Evolutionary conservation across 2,113 vertebrate species (phyloP).

Genomic region (Odontesthes bonariensis): DNA sequence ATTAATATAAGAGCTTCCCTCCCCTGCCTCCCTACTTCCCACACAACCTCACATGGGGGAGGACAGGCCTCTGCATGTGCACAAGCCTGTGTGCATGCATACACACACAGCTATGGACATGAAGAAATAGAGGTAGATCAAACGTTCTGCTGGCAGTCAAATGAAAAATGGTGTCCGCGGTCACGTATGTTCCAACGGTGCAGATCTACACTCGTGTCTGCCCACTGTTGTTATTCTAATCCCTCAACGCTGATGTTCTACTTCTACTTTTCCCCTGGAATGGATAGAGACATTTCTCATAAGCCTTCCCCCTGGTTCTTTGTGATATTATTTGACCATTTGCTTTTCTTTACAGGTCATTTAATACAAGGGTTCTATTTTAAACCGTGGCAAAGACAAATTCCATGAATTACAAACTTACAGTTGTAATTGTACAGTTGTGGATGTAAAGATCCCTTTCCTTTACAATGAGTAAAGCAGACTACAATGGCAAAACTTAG

Average conservation of each 20-base stretch:
- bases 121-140: slow-evolving; percentile 64
- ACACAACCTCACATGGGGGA: slow-evolving; percentile 61
- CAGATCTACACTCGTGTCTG: slow-evolving; percentile 53
- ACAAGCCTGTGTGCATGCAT: slow-evolving; percentile 7
- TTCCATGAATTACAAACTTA: not conserved
- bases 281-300: not conserved
- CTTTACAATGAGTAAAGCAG: not conserved
- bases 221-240: slow-evolving; percentile 65
- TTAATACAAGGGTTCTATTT: slow-evolving; percentile 8
- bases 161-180: slow-evolving; percentile 51
- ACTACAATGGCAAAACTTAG: no score
- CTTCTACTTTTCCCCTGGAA: slow-evolving; percentile 44
- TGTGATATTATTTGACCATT: not conserved
- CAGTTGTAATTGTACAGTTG: no score
- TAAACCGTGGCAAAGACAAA: slow-evolving; percentile 4
- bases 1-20: slow-evolving; percentile 92
- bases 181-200: slow-evolving; percentile 60
- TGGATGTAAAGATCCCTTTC: not conserved
- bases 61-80: slow-evolving; percentile 48
- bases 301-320: not conserved
- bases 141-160: slow-evolving; percentile 35
- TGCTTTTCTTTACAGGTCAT: slow-evolving; percentile 19
- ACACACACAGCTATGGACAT: slow-evolving; percentile 31
- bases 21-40: slow-evolving; percentile 63
- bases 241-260: slow-evolving; percentile 65